A percentile compares a stretch with the other conserved stretches of the same genome.
Evolutionary conservation across 2,797 vertebrate genomes (phyloP).

Genomic region (Sylvia borin): DNA sequence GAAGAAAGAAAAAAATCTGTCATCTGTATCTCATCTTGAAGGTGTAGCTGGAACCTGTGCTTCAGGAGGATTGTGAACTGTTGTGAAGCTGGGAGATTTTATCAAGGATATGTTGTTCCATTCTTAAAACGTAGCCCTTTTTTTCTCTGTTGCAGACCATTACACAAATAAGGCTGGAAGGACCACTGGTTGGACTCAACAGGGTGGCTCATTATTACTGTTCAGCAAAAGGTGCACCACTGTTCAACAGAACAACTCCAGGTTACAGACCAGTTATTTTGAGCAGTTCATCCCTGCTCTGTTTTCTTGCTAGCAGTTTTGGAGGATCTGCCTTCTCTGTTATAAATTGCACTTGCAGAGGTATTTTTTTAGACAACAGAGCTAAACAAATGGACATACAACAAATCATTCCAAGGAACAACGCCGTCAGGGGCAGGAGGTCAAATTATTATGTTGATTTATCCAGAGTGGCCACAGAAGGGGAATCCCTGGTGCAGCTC

Average conservation of each 20-base stretch:
- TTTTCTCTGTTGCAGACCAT: not conserved
- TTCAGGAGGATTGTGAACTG: not conserved
- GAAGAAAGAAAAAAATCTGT: not conserved
- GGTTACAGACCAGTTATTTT: not conserved
- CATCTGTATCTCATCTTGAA: not conserved
- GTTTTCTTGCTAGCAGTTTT: not conserved
- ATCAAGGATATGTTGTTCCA: not conserved
- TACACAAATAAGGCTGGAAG: not conserved
- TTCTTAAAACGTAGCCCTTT: not conserved
- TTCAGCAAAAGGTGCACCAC: not conserved
- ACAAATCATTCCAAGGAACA: not conserved
- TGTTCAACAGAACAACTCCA: not conserved
- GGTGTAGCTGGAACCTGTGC: not conserved
- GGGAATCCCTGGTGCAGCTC: not conserved
- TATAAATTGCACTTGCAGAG: not conserved
- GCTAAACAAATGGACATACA: not conserved
- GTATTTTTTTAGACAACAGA: not conserved
- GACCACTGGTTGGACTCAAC: not conserved
- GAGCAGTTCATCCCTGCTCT: not conserved
- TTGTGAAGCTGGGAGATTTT: not conserved
- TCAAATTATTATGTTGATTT: not conserved
- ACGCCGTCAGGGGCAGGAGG: not conserved
- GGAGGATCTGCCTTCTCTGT: not conserved
- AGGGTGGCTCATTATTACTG: not conserved
- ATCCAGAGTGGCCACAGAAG: not conserved